Evolutionary conservation across 2,797 vertebrate species (phyloP), one percentile per base, ranked within the genome.

Genomic region (Peromyscus attwateri): DNA sequence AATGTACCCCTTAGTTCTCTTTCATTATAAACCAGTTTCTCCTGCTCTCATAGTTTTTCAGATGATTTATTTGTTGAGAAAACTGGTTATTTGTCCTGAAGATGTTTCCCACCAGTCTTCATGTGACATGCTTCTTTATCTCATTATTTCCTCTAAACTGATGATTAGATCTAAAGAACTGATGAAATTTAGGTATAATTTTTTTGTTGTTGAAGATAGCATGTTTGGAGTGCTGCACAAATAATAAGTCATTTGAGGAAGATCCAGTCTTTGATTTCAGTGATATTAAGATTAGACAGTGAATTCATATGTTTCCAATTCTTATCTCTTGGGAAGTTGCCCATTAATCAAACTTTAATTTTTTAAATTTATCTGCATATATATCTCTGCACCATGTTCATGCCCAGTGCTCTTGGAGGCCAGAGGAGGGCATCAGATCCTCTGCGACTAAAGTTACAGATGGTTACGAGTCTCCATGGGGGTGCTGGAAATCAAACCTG

Each of bases 41-140:
- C 34, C 25, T 46, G 34, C 17, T 70, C 62, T 31, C 83, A 10
- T 34, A 2, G 79, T 95, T 96, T 79, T 64, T 46, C n/a, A 82
- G 64, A 25, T 68, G 62, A 77, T 91, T 31, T n/a, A 57, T 93
- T 93, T 96, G 77, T 93, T 94, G 71, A 93, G 92, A 55, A 82
- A 57, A 62, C 49, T 75, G 46, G 76, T 83, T 29, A 37, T 92
- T 75, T 68, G 57, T 83, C 55, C n/a, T 79, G 6, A 57, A 40
- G 40, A 70, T 37, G 6, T 70, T 95, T 90, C 27, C 77, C n/a
- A 76, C 52, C 49, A 37, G 23, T 89, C 75, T 55, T 92, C 10
- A 8, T 60, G 34, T 84, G 52, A 64, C 46, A 23, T 82, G 43
- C 37, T 76, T 93, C n/a, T 85, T 89, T 70, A 55, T 66, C 77